These are phyloP conservation scores for Lithobates sylvaticus DNA, from an alignment of 2,797 vertebrate genomes.

Conservation along the genomic window DNA sequence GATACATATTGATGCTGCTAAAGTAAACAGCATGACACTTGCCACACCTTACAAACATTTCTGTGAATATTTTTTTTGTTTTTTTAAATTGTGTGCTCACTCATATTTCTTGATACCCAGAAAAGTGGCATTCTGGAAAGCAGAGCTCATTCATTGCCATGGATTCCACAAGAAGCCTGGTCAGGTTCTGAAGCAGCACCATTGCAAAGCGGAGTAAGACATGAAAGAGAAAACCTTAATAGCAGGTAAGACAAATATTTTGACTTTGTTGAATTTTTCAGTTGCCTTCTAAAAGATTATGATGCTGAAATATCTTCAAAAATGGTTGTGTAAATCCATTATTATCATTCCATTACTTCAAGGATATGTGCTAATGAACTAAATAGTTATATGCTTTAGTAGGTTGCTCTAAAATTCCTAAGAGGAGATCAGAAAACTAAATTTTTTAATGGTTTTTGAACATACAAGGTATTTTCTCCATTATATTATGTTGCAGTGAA, in stretches of 20 bases:
- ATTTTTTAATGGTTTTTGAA: not conserved
- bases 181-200: slow-evolving; percentile 2
- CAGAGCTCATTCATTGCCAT: slow-evolving; percentile 62
- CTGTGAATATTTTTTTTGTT: not conserved
- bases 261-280: not conserved
- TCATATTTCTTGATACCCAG: slow-evolving; percentile 61
- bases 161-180: slow-evolving; percentile 78
- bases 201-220: not conserved
- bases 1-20: no score
- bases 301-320: not conserved
- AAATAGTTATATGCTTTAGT: not conserved
- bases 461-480: not conserved
- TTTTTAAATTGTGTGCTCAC: not conserved
- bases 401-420: not conserved
- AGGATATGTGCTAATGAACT: no score
- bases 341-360: not conserved
- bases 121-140: slow-evolving; percentile 60
- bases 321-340: not conserved
- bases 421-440: not conserved
- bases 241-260: slow-evolving; percentile 25
- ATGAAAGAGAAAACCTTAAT: not conserved
- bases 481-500: no score
- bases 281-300: no score
- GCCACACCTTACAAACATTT: not conserved
- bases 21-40: not conserved